Conservation (phyloP, 2,888 invertebrate species). For the Iselma pallidipennis region DNA sequence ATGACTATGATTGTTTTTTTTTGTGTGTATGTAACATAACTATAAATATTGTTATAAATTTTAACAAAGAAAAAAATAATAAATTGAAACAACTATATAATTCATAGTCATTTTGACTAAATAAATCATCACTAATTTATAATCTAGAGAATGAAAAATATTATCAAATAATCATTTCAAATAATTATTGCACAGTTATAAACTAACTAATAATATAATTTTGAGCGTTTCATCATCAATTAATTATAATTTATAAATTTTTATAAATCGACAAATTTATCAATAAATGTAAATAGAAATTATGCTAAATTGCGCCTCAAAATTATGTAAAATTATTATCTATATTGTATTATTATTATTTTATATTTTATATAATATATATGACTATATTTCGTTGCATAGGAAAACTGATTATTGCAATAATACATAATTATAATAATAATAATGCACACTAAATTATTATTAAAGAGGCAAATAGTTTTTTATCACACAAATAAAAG, state of each 20-base stretch:
- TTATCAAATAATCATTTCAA: neutral
- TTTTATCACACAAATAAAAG: conserved; percentile 23
- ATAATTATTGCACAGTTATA: conserved; percentile 38
- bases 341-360: too few relatives aligned
- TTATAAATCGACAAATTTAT: neutral
- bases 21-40: too few relatives aligned
- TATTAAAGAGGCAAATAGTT: conserved; percentile 17
- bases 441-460: conserved; percentile 16
- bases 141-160: neutral
- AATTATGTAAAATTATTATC: neutral
- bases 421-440: conserved; percentile 8
- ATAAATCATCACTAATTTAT: conserved; percentile 34
- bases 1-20: conserved; percentile 26
- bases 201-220: conserved; percentile 33
- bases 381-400: conserved; percentile 33
- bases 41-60: conserved; percentile 26
- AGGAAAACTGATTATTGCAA: conserved; percentile 16
- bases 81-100: conserved; percentile 29
- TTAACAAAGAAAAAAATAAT: conserved; percentile 24
- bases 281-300: neutral
- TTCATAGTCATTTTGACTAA: conserved; percentile 38
- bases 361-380: too few relatives aligned
- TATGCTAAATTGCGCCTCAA: neutral
- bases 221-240: conserved; percentile 29
- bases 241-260: conserved; percentile 1